Conservation (phyloP, 2,888 invertebrate genomes). For the Melanostoma mellinum region DNA sequence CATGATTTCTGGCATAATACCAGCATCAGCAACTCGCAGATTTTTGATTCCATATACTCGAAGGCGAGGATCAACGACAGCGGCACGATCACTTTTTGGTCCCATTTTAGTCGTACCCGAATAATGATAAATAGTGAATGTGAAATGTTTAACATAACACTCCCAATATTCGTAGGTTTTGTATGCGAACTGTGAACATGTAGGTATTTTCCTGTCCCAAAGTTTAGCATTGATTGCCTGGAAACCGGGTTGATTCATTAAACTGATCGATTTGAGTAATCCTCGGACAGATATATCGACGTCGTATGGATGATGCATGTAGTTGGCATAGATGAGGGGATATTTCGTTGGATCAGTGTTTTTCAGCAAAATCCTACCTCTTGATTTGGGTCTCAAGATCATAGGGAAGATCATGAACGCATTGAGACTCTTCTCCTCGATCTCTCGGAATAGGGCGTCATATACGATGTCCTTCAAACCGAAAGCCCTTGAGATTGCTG, state of each 20-base stretch:
- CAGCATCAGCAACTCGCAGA: slow-evolving; percentile 84
- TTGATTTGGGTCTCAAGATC: slow-evolving; percentile 87
- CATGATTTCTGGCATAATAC: slow-evolving; percentile 84
- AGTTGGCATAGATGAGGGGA: slow-evolving; percentile 87
- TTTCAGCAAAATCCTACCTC: slow-evolving; percentile 86
- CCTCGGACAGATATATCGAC: slow-evolving; percentile 85
- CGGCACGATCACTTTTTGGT: slow-evolving; percentile 83
- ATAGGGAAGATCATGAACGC: slow-evolving; percentile 85
- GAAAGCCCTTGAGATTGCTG: slow-evolving; percentile 82
- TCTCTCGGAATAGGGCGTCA: slow-evolving; percentile 82
- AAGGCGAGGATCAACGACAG: slow-evolving; percentile 86
- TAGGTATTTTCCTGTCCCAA: slow-evolving; percentile 84
- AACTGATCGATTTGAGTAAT: slow-evolving; percentile 83
- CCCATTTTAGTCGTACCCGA: slow-evolving; percentile 87
- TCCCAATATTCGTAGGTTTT: slow-evolving; percentile 86
- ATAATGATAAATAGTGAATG: slow-evolving; percentile 86
- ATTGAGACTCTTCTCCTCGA: slow-evolving; percentile 79
- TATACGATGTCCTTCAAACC: slow-evolving; percentile 82
- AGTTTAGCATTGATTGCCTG: slow-evolving; percentile 83
- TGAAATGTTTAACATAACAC: slow-evolving; percentile 85
- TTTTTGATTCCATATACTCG: slow-evolving; percentile 83
- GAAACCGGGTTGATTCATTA: slow-evolving; percentile 83
- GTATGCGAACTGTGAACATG: slow-evolving; percentile 83
- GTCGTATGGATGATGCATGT: slow-evolving; percentile 86
- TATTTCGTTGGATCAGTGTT: slow-evolving; percentile 86